A percentile compares a stretch with the other conserved stretches of the same genome.
Evolutionary conservation across 2,113 vertebrate genomes (phyloP).

Genomic region (Myocastor coypus): DNA sequence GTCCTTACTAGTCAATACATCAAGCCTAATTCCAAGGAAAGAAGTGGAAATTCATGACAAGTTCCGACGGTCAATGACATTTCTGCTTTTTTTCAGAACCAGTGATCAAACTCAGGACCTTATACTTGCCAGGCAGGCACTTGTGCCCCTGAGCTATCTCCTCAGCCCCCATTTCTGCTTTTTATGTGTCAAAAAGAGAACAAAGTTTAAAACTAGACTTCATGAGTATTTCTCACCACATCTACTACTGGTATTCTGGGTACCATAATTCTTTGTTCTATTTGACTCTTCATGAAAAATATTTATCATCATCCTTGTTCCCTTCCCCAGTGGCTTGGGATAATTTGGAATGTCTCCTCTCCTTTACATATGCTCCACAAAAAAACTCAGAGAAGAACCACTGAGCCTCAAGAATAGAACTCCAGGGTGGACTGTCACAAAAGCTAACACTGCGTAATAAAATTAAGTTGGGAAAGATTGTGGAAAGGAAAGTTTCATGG

Average conservation of each 20-base stretch:
- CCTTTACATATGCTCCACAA: background rate
- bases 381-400: background rate
- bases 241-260: background rate
- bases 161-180: background rate
- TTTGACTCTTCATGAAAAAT: background rate
- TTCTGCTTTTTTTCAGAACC: background rate
- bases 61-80: background rate
- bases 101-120: too few relatives aligned
- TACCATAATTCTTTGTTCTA: background rate
- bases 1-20: background rate
- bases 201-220: background rate
- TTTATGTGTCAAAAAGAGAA: background rate
- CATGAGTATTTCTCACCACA: background rate
- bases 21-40: conserved; percentile 36
- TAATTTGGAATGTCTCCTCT: background rate
- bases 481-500: conserved; percentile 4
- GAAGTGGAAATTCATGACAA: background rate
- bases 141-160: too few relatives aligned
- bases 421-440: background rate
- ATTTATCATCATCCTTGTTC: background rate
- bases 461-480: background rate
- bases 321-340: background rate
- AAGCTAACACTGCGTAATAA: background rate
- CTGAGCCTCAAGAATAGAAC: background rate
- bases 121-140: too few relatives aligned